A percentile compares a stretch with the other conserved stretches of the same genome.
phyloP scores from a whole-genome alignment of 2,888 invertebrate species.

The Nemapogon koenigi region DNA sequence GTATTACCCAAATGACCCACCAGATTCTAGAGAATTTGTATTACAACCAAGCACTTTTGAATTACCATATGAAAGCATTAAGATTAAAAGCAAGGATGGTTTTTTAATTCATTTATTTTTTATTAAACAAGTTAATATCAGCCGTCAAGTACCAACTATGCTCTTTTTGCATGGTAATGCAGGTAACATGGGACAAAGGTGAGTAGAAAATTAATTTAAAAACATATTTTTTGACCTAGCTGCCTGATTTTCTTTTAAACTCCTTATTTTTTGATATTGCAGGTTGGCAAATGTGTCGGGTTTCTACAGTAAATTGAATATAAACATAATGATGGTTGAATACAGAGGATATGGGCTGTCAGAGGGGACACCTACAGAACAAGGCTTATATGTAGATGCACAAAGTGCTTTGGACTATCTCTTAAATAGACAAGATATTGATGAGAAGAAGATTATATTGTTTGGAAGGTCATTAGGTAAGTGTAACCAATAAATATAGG shows the following conservation, averaged over 20 bases:
- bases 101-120: constrained; percentile 82
- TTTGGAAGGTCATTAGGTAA: constrained; percentile 89
- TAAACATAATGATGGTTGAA: constrained; percentile 92
- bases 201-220: constrained; percentile 14
- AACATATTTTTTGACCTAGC: constrained; percentile 4
- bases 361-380: constrained; percentile 86
- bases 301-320: constrained; percentile 79
- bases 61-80: constrained; percentile 86
- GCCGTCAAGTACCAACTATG: constrained; percentile 79
- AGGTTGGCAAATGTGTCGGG: constrained; percentile 89
- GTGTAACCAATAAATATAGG: too few species aligned
- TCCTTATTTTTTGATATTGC: constrained; percentile 20
- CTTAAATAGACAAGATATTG: constrained; percentile 80
- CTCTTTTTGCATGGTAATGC: constrained; percentile 96
- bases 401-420: constrained; percentile 87
- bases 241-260: constrained; percentile 1
- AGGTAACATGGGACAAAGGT: constrained; percentile 95
- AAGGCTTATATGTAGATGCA: constrained; percentile 87
- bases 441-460: constrained; percentile 82
- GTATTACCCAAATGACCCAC: constrained; percentile 89
- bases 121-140: constrained; percentile 75
- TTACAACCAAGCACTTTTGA: constrained; percentile 86
- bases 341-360: constrained; percentile 95
- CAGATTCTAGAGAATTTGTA: constrained; percentile 87
- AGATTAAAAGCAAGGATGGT: constrained; percentile 72